A percentile compares a stretch with the other conserved stretches of the same genome.
Conservation (phyloP, 2,113 vertebrate species). For the Pyxicephalus adspersus region DNA sequence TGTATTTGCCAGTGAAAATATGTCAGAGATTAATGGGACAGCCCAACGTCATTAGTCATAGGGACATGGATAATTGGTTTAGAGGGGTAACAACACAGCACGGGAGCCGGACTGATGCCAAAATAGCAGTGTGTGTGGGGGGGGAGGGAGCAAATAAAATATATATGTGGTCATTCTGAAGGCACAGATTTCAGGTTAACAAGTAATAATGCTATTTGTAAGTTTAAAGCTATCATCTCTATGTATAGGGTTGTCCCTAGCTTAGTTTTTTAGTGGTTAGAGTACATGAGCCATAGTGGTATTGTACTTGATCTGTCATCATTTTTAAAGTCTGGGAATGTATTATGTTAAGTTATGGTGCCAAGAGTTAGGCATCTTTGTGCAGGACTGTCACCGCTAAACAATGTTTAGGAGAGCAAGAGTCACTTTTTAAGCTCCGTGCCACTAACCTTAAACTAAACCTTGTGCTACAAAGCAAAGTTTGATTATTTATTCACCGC, state of each 20-base stretch:
- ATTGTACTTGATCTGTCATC: no score
- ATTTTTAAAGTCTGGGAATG: no score
- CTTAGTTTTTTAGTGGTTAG: not conserved
- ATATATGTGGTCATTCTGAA: constrained; percentile 26
- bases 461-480: no score
- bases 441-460: no score
- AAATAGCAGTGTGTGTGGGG: not conserved
- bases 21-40: constrained; percentile 56
- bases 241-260: not conserved
- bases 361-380: no score
- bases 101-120: constrained; percentile 20
- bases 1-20: constrained; percentile 55
- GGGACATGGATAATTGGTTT: constrained; percentile 56
- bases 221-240: not conserved
- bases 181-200: not conserved
- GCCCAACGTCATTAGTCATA: constrained; percentile 49
- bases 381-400: no score
- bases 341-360: no score
- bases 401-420: no score
- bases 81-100: constrained; percentile 51
- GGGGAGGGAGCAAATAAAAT: not conserved
- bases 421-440: no score
- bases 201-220: constrained; percentile 1
- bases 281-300: not conserved
- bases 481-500: no score